Base-by-base conservation (phyloP, 2,888 invertebrate species). In the Cyclophora punctaria region DNA sequence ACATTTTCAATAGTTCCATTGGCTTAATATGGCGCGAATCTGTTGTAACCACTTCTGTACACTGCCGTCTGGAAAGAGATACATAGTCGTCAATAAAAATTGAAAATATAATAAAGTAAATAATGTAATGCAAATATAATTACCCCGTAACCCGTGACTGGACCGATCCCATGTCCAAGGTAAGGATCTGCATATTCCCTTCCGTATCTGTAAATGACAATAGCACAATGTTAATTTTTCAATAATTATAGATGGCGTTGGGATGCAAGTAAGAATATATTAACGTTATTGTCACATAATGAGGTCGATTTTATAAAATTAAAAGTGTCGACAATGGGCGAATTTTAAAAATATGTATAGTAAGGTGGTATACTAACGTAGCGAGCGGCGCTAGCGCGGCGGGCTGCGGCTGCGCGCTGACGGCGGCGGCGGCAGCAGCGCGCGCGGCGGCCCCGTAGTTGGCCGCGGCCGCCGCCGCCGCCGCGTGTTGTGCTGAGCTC, bases 131-230 rank as follows among this genome's bases (percentile, higher is more conserved):
- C 20, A 20, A 20, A 20, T 20, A 20, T 47, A 53, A 61, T 93
- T 92, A 98, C 98, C 92, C 97, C 98, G 87, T 98, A 98, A 76
- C 98, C 97, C 66, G 98, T 95, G 72, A 98, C 95, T 68, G 98
- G 98, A 77, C 98, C 98, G 81, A 98, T 97, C 62, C 97, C 94
- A 89, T 98, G 98, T 66, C 95, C 96, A 77, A 98, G 90, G 89
- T 97, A 98, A 54, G 97, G 97, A 88, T 98, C 98, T 68, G 96
- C 94, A 76, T 95, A 96, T 76, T 97, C 96, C 79, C 96, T 92
- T 70, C 96, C 96, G 80, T 96, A 96, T 64, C 95, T 95, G 82
- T 48, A 89, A 67, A 52, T 45, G 50, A 51, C 43, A 53, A 47
- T 20, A 20, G 20, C 20, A 20, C 33, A 42, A 34, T 47, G 37